A percentile compares a stretch with the other conserved stretches of the same genome.
phyloP scores from a whole-genome alignment of 2,888 invertebrate species.

The Isoperla grammatica region DNA sequence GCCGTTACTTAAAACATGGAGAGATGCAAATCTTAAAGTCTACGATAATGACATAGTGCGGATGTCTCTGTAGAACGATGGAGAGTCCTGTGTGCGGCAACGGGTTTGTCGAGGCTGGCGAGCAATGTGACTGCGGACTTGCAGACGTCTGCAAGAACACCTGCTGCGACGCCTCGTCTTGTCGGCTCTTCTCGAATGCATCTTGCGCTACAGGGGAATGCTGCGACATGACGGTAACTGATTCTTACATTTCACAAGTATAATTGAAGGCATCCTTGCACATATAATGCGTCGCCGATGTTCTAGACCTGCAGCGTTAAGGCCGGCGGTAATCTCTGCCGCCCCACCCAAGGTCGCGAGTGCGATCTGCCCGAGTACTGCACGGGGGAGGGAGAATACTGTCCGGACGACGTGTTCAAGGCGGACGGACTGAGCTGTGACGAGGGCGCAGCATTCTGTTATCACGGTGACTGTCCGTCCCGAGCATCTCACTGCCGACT shows the following conservation, averaged over 20 bases:
- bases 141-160: conserved; percentile 45
- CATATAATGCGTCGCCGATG: too few species aligned
- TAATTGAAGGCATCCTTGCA: too few species aligned
- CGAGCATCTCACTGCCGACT: conserved; percentile 3
- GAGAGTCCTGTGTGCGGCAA: conserved; percentile 50
- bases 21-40: too few species aligned
- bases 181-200: conserved; percentile 46
- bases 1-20: too few species aligned
- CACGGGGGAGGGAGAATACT: conserved; percentile 10
- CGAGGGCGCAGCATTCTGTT: conserved; percentile 9
- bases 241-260: too few species aligned
- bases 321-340: not conserved
- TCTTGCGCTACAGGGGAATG: conserved; percentile 53
- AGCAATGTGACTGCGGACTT: conserved; percentile 55
- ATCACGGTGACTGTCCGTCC: not conserved
- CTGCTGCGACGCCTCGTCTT: conserved; percentile 51
- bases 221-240: conserved; percentile 48
- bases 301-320: conserved; percentile 1
- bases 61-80: conserved; percentile 34
- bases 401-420: conserved; percentile 18
- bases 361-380: conserved; percentile 18
- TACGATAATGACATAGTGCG: too few species aligned
- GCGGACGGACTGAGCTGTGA: conserved; percentile 11
- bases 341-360: not conserved
- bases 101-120: conserved; percentile 52